Evolutionary conservation across 2,113 vertebrate genomes (phyloP), one percentile per base, ranked within the genome.

Genomic region (Pterocles burchelli): DNA sequence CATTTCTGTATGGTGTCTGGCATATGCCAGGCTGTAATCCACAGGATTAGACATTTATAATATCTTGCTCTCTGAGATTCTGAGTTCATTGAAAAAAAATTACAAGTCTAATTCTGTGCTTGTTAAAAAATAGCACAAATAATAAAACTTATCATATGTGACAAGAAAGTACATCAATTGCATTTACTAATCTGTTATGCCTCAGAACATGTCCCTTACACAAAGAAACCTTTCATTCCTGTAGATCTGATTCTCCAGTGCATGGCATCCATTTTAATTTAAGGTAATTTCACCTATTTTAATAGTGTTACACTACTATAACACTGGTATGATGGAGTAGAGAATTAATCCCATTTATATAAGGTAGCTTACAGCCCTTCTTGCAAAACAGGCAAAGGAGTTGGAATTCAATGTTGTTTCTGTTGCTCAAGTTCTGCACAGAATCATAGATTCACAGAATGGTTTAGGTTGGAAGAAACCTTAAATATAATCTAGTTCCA

Each of bases 61-160:
- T 7, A 2, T 67, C 38, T 88, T 87, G 49, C 58, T 92, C 58
- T 46, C 61, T 66, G 34, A 71, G 61, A 67, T 62, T 87, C 70
- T 70, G 41, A 61, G 22, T 59, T 95, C 88, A 31, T 25, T 71
- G 58, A 58, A 84, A 94, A 91, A 54, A 93, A 77, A 46, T 36
- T 46, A 11, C 48, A 85, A 83, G 33, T 93, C 62, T 90, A 93
- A 95, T 62, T 93, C 66, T 68, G 45, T 58, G 19, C 59, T 88
- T 71, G 61, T 85, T 91, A 81, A 93, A 96, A 93, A 96, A 95
- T 93, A 95, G 86, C 61, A 90, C 73, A 92, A 89, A 92, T 90
- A 96, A 93, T 59, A 86, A 93, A 77, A 89, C 83, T 75, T 93
- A 78, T 63, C 80, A 54, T 65, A 63, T 58, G 20, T 78, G 83